Conservation (phyloP, 2,797 vertebrate genomes). For the Channa striata region DNA sequence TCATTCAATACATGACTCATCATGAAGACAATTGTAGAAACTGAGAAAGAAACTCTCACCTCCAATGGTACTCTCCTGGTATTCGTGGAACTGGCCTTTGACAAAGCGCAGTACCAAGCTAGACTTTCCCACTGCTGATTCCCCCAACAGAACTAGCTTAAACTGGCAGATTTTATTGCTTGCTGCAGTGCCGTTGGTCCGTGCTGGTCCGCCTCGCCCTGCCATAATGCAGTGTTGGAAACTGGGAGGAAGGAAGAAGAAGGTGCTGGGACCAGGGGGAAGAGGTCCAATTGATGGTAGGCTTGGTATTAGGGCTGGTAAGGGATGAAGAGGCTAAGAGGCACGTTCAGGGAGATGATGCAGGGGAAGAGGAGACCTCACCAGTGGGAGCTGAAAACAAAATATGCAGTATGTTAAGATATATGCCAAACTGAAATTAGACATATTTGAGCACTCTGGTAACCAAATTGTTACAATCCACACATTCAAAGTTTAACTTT, state of each 20-base stretch:
- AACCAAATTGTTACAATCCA: background rate
- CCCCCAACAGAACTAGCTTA: conserved; percentile 97
- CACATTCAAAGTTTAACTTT: no score
- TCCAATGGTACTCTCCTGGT: conserved; percentile 99
- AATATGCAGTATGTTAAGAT: background rate
- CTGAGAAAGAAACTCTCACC: conserved; percentile 81
- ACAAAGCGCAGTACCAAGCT: conserved; percentile 98
- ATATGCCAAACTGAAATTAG: background rate
- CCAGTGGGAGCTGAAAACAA: conserved; percentile 71
- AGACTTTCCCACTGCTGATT: conserved; percentile 97
- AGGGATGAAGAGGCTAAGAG: conserved; percentile 38
- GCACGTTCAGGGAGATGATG: conserved; percentile 47
- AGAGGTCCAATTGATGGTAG: conserved; percentile 32
- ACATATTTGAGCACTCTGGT: background rate
- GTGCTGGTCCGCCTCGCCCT: conserved; percentile 93
- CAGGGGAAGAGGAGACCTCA: conserved; percentile 69
- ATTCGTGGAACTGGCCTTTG: conserved; percentile 99
- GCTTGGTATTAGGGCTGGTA: conserved; percentile 25
- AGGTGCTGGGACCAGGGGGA: conserved; percentile 38
- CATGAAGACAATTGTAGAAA: background rate
- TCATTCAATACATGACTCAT: background rate
- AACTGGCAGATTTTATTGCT: conserved; percentile 99
- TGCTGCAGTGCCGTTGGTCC: conserved; percentile 93
- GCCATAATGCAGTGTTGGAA: conserved; percentile 86
- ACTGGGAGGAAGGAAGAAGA: conserved; percentile 3